Evolutionary conservation across 2,113 vertebrate species (phyloP).

Genomic region (Varanus komodoensis): DNA sequence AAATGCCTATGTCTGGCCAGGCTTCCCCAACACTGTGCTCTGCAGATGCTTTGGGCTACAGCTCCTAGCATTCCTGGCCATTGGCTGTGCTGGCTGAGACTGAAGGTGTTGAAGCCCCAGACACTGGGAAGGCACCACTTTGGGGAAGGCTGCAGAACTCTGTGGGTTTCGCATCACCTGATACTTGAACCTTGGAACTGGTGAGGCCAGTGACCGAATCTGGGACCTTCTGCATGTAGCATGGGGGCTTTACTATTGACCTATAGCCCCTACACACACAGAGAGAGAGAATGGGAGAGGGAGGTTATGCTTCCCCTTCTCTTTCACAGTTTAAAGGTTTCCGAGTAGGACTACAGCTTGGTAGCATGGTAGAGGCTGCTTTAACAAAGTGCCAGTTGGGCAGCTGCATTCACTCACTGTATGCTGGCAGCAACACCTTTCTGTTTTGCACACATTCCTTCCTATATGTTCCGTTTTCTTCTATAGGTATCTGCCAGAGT

Average conservation of each 20-base stretch:
- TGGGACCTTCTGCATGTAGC: not conserved
- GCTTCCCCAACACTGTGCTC: too few relatives aligned
- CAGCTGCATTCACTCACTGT: not conserved
- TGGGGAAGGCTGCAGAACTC: too few relatives aligned
- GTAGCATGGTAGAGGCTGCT: not conserved
- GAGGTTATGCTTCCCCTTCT: not conserved
- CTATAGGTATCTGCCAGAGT: slow-evolving; percentile 22
- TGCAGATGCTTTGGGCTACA: too few relatives aligned
- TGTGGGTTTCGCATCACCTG: not conserved
- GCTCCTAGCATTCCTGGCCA: too few relatives aligned
- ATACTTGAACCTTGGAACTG: not conserved
- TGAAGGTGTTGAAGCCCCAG: too few relatives aligned
- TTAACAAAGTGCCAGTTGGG: not conserved
- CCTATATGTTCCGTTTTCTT: slow-evolving; percentile 20
- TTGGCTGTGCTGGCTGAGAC: too few relatives aligned
- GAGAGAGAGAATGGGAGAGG: too few relatives aligned
- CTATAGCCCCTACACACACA: not conserved
- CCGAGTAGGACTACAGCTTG: not conserved
- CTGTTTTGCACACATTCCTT: not conserved
- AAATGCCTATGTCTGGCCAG: too few relatives aligned
- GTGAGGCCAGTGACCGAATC: not conserved
- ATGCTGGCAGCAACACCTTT: not conserved
- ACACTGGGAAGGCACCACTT: too few relatives aligned
- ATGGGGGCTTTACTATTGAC: not conserved
- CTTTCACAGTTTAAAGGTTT: not conserved